These are phyloP conservation scores for Potorous gilbertii DNA, from an alignment of 2,797 vertebrate species.

Conservation along the genomic window DNA sequence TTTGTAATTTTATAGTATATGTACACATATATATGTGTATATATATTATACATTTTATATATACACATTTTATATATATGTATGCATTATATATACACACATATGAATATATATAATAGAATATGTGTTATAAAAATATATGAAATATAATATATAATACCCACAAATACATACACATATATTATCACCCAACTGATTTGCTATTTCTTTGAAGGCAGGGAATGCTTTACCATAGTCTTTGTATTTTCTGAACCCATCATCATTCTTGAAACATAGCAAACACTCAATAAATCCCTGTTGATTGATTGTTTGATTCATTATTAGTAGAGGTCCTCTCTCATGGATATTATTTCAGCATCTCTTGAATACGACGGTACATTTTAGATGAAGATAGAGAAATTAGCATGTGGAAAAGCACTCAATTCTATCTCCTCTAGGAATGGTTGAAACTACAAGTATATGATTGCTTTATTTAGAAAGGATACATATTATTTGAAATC, in stretches of 20 bases:
- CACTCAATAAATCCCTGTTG: neutral
- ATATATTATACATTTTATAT: too few relatives aligned
- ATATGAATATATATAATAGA: neutral
- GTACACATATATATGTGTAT: too few relatives aligned
- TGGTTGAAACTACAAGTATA: neutral
- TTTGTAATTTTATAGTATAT: conserved; percentile 60
- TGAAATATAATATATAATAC: neutral
- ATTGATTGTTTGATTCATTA: neutral
- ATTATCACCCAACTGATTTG: neutral
- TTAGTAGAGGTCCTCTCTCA: neutral
- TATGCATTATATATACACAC: neutral
- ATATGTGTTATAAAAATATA: too few relatives aligned
- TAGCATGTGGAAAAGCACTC: neutral
- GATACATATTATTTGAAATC: conserved; percentile 1
- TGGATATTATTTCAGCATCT: neutral
- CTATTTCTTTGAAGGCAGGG: neutral
- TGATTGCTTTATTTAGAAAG: neutral
- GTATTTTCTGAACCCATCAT: neutral
- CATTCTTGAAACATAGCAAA: neutral
- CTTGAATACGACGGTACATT: neutral
- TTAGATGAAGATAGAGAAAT: neutral
- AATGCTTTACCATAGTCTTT: neutral
- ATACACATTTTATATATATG: too few relatives aligned
- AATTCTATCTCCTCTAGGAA: conserved; percentile 6
- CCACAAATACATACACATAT: neutral